These are phyloP conservation scores for Tympanuchus pallidicinctus DNA, from an alignment of 2,113 vertebrate genomes.

Conservation along the genomic window DNA sequence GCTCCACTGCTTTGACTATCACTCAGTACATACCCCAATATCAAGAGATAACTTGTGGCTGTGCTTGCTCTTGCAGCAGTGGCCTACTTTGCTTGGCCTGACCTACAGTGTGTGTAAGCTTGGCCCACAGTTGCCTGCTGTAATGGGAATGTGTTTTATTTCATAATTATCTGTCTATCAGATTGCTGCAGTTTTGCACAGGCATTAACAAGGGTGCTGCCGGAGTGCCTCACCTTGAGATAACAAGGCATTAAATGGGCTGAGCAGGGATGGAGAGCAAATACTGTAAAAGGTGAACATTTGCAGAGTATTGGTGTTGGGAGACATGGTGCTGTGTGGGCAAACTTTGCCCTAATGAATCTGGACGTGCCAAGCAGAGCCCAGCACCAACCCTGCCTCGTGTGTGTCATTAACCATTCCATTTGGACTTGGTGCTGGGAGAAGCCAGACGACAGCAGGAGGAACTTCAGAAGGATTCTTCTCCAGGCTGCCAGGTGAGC, in stretches of 20 bases:
- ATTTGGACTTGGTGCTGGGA: background rate
- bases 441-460: background rate
- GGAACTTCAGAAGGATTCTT: background rate
- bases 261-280: slow-evolving; percentile 17
- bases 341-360: background rate
- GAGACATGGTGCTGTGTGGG: background rate
- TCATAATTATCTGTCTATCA: background rate
- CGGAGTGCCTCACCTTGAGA: slow-evolving; percentile 12
- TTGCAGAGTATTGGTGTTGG: background rate
- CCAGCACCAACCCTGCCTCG: background rate
- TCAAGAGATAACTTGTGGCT: background rate
- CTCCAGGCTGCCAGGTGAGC: background rate
- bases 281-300: background rate
- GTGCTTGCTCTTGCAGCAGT: background rate
- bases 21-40: background rate
- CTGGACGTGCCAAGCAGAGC: background rate
- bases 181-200: background rate
- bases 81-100: slow-evolving; percentile 2
- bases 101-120: background rate
- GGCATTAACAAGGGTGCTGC: background rate
- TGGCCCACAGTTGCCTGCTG: background rate
- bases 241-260: background rate
- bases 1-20: background rate
- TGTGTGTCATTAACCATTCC: background rate
- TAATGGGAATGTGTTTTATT: background rate